These are phyloP conservation scores for Heliconius ismenius DNA, from an alignment of 2,888 invertebrate genomes.

Conservation along the genomic window DNA sequence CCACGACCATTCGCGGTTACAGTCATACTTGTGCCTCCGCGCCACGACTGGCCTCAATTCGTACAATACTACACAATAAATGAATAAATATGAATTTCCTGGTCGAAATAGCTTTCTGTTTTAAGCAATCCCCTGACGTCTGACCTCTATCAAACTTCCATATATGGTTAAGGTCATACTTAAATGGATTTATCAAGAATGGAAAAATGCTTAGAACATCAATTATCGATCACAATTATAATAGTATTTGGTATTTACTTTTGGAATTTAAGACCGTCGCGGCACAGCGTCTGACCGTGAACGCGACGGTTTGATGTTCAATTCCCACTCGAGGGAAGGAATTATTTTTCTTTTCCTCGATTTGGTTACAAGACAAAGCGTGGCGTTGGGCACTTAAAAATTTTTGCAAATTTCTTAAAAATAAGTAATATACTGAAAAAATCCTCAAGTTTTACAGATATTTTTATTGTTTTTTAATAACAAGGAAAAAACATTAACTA, in stretches of 20 bases:
- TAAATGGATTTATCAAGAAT: conserved; percentile 16
- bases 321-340: too few relatives aligned
- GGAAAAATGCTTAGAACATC: conserved; percentile 11
- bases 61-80: not conserved
- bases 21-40: too few relatives aligned
- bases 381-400: too few relatives aligned
- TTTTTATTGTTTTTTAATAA: not conserved
- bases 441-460: not conserved
- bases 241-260: not conserved
- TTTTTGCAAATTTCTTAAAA: too few relatives aligned
- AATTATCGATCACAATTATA: conserved; percentile 7
- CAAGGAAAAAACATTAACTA: not conserved
- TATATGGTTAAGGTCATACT: conserved; percentile 13
- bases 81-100: conserved; percentile 8
- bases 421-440: not conserved
- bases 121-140: conserved; percentile 18
- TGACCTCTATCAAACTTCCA: conserved; percentile 19
- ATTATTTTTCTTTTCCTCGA: too few relatives aligned
- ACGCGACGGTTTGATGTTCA: too few relatives aligned
- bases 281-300: too few relatives aligned
- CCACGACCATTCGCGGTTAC: too few relatives aligned
- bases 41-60: not conserved
- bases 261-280: too few relatives aligned
- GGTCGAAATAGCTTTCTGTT: conserved; percentile 16
- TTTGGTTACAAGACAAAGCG: too few relatives aligned